These are phyloP conservation scores for Odontocolon sp. DNA, from an alignment of 2,888 invertebrate species.

Conservation along the genomic window DNA sequence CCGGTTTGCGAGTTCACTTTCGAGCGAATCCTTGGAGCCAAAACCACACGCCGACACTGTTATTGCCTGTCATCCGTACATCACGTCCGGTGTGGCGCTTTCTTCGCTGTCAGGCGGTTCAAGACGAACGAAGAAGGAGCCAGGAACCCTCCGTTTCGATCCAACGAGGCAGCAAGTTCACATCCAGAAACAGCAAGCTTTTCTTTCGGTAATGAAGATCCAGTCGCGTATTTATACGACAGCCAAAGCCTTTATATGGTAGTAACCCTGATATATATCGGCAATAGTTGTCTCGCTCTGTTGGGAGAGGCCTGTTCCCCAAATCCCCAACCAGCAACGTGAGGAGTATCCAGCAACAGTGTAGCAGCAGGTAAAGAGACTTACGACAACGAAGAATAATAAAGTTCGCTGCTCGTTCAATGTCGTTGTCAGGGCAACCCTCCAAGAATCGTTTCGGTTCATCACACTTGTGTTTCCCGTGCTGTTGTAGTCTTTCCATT, in stretches of 20 bases:
- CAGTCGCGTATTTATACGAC: slow-evolving; percentile 72
- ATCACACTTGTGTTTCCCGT: not conserved
- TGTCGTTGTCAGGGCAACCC: slow-evolving; percentile 4
- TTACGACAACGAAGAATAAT: not conserved
- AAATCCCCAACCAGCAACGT: slow-evolving; percentile 27
- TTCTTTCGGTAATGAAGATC: slow-evolving; percentile 70
- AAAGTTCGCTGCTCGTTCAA: slow-evolving; percentile 6
- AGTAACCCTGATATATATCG: slow-evolving; percentile 70
- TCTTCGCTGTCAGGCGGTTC: slow-evolving; percentile 52
- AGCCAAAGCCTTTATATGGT: slow-evolving; percentile 66
- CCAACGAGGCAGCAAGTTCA: slow-evolving; percentile 27
- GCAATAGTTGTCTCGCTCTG: slow-evolving; percentile 52
- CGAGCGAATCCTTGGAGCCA: slow-evolving; percentile 53
- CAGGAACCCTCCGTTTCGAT: not conserved
- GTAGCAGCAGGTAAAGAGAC: slow-evolving; percentile 29
- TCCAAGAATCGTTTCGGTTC: slow-evolving; percentile 31
- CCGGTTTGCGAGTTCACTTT: slow-evolving; percentile 40
- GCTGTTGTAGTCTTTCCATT: not conserved
- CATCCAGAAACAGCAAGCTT: slow-evolving; percentile 29
- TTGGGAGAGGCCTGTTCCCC: slow-evolving; percentile 16
- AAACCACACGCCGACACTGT: slow-evolving; percentile 59
- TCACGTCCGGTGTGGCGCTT: slow-evolving; percentile 58
- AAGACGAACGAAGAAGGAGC: slow-evolving; percentile 51
- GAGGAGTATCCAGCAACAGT: not conserved
- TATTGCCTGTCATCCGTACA: slow-evolving; percentile 66